Conservation (phyloP, 2,113 vertebrate genomes). For the Cichladusa arquata region DNA sequence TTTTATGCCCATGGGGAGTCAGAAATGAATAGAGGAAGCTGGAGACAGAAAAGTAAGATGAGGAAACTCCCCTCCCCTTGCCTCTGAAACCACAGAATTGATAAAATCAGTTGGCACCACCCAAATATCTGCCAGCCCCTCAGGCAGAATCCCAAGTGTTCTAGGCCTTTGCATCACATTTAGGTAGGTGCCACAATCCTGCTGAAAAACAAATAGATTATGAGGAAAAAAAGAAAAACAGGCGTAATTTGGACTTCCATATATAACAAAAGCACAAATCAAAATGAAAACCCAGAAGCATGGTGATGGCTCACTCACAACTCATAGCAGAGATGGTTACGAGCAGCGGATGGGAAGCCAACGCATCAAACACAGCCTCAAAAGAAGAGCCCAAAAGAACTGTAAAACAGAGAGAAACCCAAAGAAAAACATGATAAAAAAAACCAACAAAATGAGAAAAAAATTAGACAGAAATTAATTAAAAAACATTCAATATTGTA, state of each 20-base stretch:
- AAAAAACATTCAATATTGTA: slow-evolving; percentile 23
- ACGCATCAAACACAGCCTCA: slow-evolving; percentile 85
- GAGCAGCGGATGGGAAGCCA: slow-evolving; percentile 80
- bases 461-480: slow-evolving; percentile 62
- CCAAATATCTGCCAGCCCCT: neutral
- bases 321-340: slow-evolving; percentile 78
- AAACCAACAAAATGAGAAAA: slow-evolving; percentile 54
- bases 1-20: neutral
- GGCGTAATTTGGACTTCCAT: slow-evolving; percentile 31
- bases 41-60: neutral
- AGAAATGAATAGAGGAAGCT: neutral
- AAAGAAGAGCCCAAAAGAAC: slow-evolving; percentile 85
- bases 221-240: slow-evolving; percentile 38
- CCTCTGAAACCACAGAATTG: neutral
- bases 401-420: slow-evolving; percentile 86
- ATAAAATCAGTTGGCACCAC: neutral
- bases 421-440: slow-evolving; percentile 74
- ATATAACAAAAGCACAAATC: slow-evolving; percentile 63
- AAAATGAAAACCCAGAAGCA: slow-evolving; percentile 70
- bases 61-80: neutral
- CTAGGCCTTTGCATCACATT: neutral
- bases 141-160: neutral
- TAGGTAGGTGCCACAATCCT: slow-evolving; percentile 16
- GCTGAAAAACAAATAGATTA: slow-evolving; percentile 47
- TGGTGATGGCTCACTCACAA: slow-evolving; percentile 81